These are phyloP conservation scores for Eutolmus rufibarbis DNA, from an alignment of 2,888 invertebrate species.

Conservation along the genomic window DNA sequence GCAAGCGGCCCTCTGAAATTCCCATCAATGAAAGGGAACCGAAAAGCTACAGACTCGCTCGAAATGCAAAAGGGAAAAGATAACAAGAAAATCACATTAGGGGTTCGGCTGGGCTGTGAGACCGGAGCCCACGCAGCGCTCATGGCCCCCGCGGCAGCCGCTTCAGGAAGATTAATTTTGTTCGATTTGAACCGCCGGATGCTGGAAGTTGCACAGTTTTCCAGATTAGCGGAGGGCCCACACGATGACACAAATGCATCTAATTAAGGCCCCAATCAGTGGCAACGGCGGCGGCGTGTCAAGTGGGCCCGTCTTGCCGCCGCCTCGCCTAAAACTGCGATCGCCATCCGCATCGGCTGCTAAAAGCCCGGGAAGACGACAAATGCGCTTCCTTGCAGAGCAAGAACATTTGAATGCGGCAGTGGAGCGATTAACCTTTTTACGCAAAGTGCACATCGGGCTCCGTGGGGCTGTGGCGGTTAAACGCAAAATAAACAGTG, in stretches of 20 bases:
- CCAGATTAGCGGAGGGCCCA: conserved; percentile 20
- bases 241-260: conserved; percentile 38
- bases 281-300: background rate
- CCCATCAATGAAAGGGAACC: background rate
- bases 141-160: background rate
- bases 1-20: background rate
- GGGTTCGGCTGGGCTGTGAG: background rate
- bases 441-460: background rate
- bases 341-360: background rate
- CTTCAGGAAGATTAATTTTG: conserved; percentile 31
- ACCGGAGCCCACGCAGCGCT: background rate
- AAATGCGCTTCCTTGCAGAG: background rate
- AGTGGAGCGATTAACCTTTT: background rate
- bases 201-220: conserved; percentile 24
- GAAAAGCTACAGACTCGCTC: background rate
- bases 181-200: conserved; percentile 23
- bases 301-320: background rate
- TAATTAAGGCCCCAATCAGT: conserved; percentile 19
- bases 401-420: background rate
- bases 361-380: background rate
- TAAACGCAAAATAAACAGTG: background rate
- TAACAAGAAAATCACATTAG: background rate
- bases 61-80: background rate
- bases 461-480: background rate
- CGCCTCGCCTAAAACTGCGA: background rate